A percentile compares a stretch with the other conserved stretches of the same genome.
Evolutionary conservation across 1,140 invertebrate genomes (phyloP).

Genomic region (Sycobia sp.): DNA sequence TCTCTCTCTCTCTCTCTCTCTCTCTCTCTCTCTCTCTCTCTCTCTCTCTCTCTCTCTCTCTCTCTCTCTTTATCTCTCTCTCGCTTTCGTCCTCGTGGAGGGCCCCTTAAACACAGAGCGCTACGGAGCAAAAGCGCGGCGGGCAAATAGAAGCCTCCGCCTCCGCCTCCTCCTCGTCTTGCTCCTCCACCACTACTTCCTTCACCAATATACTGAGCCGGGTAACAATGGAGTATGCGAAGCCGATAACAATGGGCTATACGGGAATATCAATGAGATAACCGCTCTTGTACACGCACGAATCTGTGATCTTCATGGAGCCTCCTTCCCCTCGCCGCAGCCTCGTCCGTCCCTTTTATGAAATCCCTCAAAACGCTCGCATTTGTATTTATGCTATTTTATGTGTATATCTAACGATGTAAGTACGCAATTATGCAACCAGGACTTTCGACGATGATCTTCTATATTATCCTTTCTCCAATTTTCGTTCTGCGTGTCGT

Average conservation of each 20-base stretch:
- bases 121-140: background rate
- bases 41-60: background rate
- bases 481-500: constrained; percentile 20
- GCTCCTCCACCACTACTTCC: no score
- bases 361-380: constrained; percentile 31
- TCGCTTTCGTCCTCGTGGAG: background rate
- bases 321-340: background rate
- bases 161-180: no score
- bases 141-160: no score
- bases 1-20: background rate
- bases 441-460: no score
- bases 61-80: background rate
- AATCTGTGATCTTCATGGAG: no score
- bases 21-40: background rate
- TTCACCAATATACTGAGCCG: no score
- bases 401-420: no score
- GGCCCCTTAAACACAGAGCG: constrained; percentile 1
- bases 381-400: constrained; percentile 8
- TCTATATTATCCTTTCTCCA: background rate
- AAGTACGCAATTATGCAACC: no score
- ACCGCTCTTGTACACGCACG: background rate
- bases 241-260: constrained; percentile 34
- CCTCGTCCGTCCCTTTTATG: background rate
- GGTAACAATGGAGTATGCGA: constrained; percentile 34
- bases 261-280: constrained; percentile 36